phyloP scores from a whole-genome alignment of 92 coral and sea anemone species.

The Parazoanthus darwini region DNA sequence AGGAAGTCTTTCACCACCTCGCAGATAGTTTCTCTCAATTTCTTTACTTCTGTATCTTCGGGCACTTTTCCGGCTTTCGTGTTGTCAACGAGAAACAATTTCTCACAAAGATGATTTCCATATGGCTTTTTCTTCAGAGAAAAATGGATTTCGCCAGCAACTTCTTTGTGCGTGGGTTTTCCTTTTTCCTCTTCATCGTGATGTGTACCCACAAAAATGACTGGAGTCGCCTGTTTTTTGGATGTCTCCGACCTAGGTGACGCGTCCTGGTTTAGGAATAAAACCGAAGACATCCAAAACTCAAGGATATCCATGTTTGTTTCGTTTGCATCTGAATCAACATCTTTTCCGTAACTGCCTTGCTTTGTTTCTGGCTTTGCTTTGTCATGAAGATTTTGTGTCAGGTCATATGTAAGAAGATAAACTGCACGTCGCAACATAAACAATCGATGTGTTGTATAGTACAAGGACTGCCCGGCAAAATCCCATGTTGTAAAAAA shows the following conservation, averaged over 20 bases:
- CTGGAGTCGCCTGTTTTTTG: background rate
- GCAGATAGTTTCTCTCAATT: conserved; percentile 37
- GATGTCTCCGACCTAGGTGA: background rate
- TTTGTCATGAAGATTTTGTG: conserved; percentile 40
- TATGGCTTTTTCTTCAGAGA: conserved; percentile 3
- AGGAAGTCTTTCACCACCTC: conserved; percentile 29
- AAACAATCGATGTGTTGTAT: conserved; percentile 71
- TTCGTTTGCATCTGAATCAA: conserved; percentile 41
- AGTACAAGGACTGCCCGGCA: conserved; percentile 74
- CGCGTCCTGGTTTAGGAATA: conserved; percentile 8
- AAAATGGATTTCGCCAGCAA: conserved; percentile 14
- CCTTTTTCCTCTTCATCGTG: conserved; percentile 44
- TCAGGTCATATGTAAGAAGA: conserved; percentile 58
- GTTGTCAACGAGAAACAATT: conserved; percentile 59
- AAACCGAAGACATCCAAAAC: conserved; percentile 66
- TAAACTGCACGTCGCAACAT: conserved; percentile 62
- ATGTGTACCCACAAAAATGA: conserved; percentile 66
- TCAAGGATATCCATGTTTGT: conserved; percentile 62
- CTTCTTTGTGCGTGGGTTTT: background rate
- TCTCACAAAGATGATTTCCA: conserved; percentile 23
- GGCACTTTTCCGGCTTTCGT: conserved; percentile 36
- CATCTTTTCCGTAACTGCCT: conserved; percentile 35
- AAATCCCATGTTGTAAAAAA: conserved; percentile 65
- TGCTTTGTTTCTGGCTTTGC: conserved; percentile 52
- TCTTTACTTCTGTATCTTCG: conserved; percentile 37